phyloP scores from a whole-genome alignment of 1,140 invertebrate species.

The Campodea augens region DNA sequence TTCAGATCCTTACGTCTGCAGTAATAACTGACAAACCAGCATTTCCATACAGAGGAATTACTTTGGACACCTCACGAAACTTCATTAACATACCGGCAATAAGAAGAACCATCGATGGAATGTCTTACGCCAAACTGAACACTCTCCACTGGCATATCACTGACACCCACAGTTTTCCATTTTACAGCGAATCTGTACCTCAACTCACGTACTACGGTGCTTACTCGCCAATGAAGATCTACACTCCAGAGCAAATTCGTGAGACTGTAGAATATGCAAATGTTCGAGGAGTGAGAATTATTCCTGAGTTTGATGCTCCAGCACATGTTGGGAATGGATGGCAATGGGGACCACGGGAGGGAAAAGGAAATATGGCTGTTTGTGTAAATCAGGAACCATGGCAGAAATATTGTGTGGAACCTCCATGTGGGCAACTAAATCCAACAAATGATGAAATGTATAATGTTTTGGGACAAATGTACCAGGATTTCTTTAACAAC shows the following conservation, averaged over 20 bases:
- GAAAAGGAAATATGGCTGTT: constrained; percentile 27
- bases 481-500: constrained; percentile 40
- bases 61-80: constrained; percentile 59
- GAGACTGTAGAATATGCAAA: constrained; percentile 47
- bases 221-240: constrained; percentile 44
- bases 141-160: constrained; percentile 82
- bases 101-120: too few species aligned
- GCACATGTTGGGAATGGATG: constrained; percentile 72
- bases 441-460: constrained; percentile 53
- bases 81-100: constrained; percentile 39
- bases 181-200: constrained; percentile 43
- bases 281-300: constrained; percentile 48
- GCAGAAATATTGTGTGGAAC: constrained; percentile 56
- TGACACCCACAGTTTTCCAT: constrained; percentile 67
- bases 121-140: constrained; percentile 63
- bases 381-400: constrained; percentile 51
- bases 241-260: constrained; percentile 43
- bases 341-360: constrained; percentile 44
- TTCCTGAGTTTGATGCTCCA: constrained; percentile 73
- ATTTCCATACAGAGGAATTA: constrained; percentile 52
- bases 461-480: constrained; percentile 46
- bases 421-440: constrained; percentile 70
- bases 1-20: constrained; percentile 36
- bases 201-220: constrained; percentile 48
- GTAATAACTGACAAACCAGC: constrained; percentile 43